Evolutionary conservation across 2,888 invertebrate genomes (phyloP).

Genomic region (Pyralis farinalis): DNA sequence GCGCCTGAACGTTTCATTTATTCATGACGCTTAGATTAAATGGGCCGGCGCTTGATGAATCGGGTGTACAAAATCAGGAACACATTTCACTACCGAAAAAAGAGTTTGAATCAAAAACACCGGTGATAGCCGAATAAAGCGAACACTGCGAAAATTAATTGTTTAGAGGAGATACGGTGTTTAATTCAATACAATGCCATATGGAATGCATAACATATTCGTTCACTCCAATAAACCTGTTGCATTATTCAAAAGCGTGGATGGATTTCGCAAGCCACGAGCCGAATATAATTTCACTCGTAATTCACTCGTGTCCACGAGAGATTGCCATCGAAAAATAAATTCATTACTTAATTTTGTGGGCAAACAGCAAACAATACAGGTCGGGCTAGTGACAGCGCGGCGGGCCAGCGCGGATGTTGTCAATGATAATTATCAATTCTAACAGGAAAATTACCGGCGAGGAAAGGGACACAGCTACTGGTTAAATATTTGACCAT

Average conservation of each 20-base stretch:
- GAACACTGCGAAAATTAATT: conserved; percentile 28
- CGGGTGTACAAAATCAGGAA: conserved; percentile 48
- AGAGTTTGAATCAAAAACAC: conserved; percentile 19
- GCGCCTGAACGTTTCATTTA: conserved; percentile 42
- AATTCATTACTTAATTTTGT: conserved; percentile 45
- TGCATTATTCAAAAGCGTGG: conserved; percentile 72
- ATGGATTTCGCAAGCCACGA: conserved; percentile 56
- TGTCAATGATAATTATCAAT: conserved; percentile 23
- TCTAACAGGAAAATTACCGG: conserved; percentile 16
- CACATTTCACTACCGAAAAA: conserved; percentile 47
- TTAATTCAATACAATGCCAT: conserved; percentile 44
- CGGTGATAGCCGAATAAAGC: conserved; percentile 15
- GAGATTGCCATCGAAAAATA: conserved; percentile 46
- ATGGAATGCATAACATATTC: conserved; percentile 40
- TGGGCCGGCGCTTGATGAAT: conserved; percentile 59
- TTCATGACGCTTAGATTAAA: conserved; percentile 65
- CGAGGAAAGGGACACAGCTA: background rate
- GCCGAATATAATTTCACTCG: conserved; percentile 62
- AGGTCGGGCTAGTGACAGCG: conserved; percentile 6
- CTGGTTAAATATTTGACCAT: conserved; percentile 11
- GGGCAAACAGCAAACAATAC: conserved; percentile 43
- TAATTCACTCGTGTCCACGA: conserved; percentile 52
- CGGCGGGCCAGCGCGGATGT: conserved; percentile 9
- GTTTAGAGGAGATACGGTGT: conserved; percentile 28
- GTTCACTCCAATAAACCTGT: conserved; percentile 59